phyloP scores from a whole-genome alignment of 2,113 vertebrate species.

The Pachyramphus minor region DNA sequence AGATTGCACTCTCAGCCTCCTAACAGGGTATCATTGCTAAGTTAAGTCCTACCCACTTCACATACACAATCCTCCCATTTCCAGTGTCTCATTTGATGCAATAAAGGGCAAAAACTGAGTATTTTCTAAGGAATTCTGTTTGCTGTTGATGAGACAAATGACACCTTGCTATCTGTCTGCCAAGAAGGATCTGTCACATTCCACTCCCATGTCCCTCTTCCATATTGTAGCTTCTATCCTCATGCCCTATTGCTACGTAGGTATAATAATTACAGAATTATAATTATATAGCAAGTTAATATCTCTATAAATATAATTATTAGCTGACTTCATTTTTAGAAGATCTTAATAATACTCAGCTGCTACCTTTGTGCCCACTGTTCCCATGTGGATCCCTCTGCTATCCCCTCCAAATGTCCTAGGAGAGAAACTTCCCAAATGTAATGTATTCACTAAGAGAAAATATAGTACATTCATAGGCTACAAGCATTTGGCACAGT shows the following conservation, averaged over 20 bases:
- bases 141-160: not conserved
- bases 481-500: not conserved
- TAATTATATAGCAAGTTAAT: not conserved
- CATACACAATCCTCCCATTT: not conserved
- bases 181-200: not conserved
- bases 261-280: not conserved
- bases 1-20: not conserved
- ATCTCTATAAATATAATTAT: not conserved
- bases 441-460: not conserved
- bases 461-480: not conserved
- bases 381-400: not conserved
- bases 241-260: not conserved
- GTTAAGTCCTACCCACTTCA: not conserved
- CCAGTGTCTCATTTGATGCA: not conserved
- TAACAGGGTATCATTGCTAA: not conserved
- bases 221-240: not conserved
- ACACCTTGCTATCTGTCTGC: not conserved
- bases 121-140: not conserved
- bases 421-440: not conserved
- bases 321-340: not conserved
- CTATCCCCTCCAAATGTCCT: not conserved
- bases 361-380: not conserved
- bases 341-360: not conserved
- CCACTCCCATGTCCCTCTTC: not conserved
- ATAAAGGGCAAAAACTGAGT: rapidly evolving